Base-by-base conservation (phyloP, 2,888 invertebrate genomes). In the Idaea aversata region DNA sequence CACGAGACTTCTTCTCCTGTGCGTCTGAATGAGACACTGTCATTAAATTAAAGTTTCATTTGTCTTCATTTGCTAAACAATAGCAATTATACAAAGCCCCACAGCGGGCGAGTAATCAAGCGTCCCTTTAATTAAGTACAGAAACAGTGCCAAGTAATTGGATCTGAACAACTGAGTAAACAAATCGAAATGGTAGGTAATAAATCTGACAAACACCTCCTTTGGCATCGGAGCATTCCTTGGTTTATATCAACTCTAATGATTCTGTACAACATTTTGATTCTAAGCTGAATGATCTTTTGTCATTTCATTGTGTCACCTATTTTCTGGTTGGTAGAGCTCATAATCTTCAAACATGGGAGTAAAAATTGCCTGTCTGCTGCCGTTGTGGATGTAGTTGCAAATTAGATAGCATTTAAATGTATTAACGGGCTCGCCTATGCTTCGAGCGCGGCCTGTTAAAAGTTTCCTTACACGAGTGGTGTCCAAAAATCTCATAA, bases 31-130 rank as follows among this genome's bases (percentile, higher is more conserved):
- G 88, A 90, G 91, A 91, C 91, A 91, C 84, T 91, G 90, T 89
- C 92, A 90, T 91, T 92, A 92, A 92, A 93, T 92, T 92, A 92
- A 92, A 93, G 90, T 93, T 93, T 93, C 91, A 93, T 93, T 93
- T 92, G 92, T 93, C 92, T 93, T 91, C 91, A 93, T 93, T 93
- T 92, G 91, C 92, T 92, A 92, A 92, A 93, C 92, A 93, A 93
- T 91, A 92, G 92, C 92, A 92, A 93, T 93, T 93, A 92, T 91
- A 92, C 91, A 91, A 90, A 91, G 91, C 90, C 90, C 91, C 91
- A 86, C 88, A 89, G 92, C 91, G 90, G 92, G 90, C 88, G 90
- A 90, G 92, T 93, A 92, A 93, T 93, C 92, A 92, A 91, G 88
- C 92, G 92, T 91, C 92, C 92, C 92, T 93, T 91, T 93, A 93